Percentiles rank a stretch among this genome's conserved stretches.
These are phyloP conservation scores for Crepidodera aurea DNA, from an alignment of 2,888 invertebrate genomes.

Conservation along the genomic window DNA sequence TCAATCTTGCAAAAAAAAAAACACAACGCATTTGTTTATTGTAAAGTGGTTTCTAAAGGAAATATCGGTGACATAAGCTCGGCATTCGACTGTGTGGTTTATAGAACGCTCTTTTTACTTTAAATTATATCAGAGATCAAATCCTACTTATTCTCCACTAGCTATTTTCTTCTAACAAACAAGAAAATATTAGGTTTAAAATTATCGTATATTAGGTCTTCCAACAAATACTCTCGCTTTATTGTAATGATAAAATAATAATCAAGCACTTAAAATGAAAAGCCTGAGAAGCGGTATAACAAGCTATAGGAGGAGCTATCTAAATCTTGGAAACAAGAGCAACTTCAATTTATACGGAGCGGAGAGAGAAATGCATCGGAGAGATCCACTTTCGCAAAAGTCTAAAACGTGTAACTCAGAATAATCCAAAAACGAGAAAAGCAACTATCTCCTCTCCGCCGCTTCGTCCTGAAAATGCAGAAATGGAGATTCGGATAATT, in stretches of 20 bases:
- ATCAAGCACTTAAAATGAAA: constrained; percentile 10
- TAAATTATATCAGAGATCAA: too few species aligned
- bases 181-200: too few species aligned
- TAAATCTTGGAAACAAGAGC: constrained; percentile 34
- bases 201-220: too few species aligned
- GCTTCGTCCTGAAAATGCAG: neutral
- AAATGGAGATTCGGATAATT: constrained; percentile 22
- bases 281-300: constrained; percentile 21
- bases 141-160: too few species aligned
- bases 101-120: too few species aligned
- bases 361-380: constrained; percentile 26
- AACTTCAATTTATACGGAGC: constrained; percentile 27
- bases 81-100: too few species aligned
- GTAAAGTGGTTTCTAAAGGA: too few species aligned
- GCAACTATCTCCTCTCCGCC: constrained; percentile 10
- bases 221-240: too few species aligned
- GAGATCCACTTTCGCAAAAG: constrained; percentile 23
- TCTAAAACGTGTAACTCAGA: constrained; percentile 25
- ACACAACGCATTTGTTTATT: too few species aligned
- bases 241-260: constrained; percentile 4
- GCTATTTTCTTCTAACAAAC: too few species aligned
- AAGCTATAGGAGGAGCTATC: constrained; percentile 34
- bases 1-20: too few species aligned
- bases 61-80: too few species aligned
- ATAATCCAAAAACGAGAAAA: constrained; percentile 18